Conservation (phyloP, 64 coral and sea anemone species). For the Hydrozoanthus tunicans region DNA sequence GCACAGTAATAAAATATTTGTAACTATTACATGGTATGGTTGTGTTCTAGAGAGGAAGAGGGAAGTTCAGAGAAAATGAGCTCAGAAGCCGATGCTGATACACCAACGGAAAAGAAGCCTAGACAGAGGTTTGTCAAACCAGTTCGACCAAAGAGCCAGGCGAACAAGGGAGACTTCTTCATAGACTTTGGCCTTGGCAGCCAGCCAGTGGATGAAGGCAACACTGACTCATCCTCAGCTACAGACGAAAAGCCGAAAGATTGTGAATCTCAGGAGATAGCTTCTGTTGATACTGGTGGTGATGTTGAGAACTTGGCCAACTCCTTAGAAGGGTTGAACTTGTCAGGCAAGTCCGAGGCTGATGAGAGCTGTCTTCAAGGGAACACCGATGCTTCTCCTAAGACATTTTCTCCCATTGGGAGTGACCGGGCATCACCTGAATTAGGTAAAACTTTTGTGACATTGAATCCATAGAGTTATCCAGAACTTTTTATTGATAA, state of each 20-base stretch:
- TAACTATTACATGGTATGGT: background rate
- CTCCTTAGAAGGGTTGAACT: conserved; percentile 17
- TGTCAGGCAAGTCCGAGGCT: background rate
- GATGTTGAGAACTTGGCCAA: background rate
- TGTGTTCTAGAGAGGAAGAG: conserved; percentile 24
- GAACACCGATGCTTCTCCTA: conserved; percentile 38
- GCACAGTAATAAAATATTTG: background rate
- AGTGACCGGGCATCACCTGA: conserved; percentile 88
- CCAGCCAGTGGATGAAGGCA: background rate
- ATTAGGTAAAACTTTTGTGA: conserved; percentile 35
- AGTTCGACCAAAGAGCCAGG: conserved; percentile 13
- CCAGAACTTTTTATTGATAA: background rate
- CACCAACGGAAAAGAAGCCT: background rate
- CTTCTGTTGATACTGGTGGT: background rate
- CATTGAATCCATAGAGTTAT: background rate
- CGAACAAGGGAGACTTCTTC: background rate
- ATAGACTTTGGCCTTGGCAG: conserved; percentile 50
- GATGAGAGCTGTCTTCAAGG: conserved; percentile 47
- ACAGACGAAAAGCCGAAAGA: conserved; percentile 34
- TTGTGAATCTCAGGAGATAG: background rate
- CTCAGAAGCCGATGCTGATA: background rate
- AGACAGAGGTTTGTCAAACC: conserved; percentile 34
- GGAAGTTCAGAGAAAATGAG: conserved; percentile 6
- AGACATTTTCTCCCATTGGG: conserved; percentile 90
- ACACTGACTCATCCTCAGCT: background rate